Conservation (phyloP, 2,797 vertebrate genomes). For the Pseudocheirus occidentalis region DNA sequence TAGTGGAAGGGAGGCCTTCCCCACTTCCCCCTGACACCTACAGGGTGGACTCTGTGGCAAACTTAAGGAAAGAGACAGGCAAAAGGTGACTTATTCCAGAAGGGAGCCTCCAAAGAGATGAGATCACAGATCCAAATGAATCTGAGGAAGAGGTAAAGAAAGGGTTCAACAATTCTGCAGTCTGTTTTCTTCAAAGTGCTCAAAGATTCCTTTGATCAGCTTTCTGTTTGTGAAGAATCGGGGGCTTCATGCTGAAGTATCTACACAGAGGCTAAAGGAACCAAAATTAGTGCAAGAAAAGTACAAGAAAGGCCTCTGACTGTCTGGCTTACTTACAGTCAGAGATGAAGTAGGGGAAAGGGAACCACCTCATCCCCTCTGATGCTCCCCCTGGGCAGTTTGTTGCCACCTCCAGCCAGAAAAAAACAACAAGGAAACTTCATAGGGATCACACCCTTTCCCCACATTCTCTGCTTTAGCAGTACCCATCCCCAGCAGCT, state of each 20-base stretch:
- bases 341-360: too few species aligned
- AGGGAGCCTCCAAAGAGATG: background rate
- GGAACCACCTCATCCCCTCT: background rate
- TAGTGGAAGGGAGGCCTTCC: background rate
- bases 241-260: background rate
- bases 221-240: slow-evolving; percentile 22
- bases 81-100: background rate
- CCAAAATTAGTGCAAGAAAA: background rate
- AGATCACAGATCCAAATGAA: background rate
- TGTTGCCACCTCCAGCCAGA: background rate
- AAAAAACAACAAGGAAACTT: background rate
- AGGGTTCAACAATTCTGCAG: background rate
- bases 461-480: background rate
- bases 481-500: background rate
- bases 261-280: background rate
- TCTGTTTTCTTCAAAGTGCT: background rate
- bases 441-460: background rate
- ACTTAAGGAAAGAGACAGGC: background rate
- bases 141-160: background rate
- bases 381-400: background rate
- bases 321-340: background rate
- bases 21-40: background rate
- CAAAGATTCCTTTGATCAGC: slow-evolving; percentile 5
- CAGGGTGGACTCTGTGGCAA: background rate
- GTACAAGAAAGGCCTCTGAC: background rate